Evolutionary conservation across 2,113 vertebrate species (phyloP).

Genomic region (Columbina picui): DNA sequence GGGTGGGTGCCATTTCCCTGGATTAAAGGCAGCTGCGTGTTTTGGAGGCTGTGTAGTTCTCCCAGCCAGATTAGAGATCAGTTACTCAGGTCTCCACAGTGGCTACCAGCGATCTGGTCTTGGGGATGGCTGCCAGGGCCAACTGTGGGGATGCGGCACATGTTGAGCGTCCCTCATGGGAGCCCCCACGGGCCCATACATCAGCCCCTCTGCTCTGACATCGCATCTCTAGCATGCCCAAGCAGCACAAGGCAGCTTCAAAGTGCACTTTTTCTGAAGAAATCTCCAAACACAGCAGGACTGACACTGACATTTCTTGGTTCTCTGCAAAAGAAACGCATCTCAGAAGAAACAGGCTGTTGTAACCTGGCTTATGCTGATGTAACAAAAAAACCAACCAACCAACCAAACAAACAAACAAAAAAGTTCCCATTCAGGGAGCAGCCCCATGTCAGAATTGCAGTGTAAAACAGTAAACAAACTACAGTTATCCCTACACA

Average conservation of each 20-base stretch:
- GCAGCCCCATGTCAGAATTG: background rate
- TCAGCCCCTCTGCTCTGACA: background rate
- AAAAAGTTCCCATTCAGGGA: background rate
- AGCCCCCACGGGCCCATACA: fast-evolving
- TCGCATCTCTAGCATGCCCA: fast-evolving
- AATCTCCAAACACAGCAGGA: background rate
- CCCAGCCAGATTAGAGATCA: fast-evolving
- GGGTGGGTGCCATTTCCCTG: background rate
- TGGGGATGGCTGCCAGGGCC: background rate
- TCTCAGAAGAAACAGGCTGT: background rate
- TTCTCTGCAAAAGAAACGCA: background rate
- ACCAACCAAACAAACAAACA: too few relatives aligned
- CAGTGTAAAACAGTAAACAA: background rate
- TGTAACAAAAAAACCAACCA: background rate
- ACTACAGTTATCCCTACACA: fast-evolving
- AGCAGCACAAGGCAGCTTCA: background rate
- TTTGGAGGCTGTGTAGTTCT: background rate
- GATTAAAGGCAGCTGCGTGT: background rate
- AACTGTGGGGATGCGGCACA: fast-evolving
- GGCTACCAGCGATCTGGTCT: background rate
- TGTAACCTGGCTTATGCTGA: background rate
- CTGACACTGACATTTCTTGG: background rate
- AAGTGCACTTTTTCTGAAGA: background rate
- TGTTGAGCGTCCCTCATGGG: fast-evolving
- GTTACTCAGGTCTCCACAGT: background rate